Evolutionary conservation across 2,113 vertebrate species (phyloP).

Genomic region (Origma solitaria): DNA sequence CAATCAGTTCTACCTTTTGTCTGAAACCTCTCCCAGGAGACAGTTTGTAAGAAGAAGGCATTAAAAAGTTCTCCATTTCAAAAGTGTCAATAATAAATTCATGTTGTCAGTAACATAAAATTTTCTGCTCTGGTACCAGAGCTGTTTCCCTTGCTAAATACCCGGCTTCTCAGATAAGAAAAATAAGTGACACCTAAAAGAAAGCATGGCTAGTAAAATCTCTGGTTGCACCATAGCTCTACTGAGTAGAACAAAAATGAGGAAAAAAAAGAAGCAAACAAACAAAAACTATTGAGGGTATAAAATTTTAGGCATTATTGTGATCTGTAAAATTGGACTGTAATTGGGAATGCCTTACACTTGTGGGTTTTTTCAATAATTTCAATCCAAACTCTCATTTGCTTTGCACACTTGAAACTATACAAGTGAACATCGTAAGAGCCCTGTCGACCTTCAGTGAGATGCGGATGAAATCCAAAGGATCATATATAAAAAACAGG

Average conservation of each 20-base stretch:
- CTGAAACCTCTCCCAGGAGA: background rate
- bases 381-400: background rate
- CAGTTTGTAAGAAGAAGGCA: background rate
- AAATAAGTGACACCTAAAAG: background rate
- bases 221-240: background rate
- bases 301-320: background rate
- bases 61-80: background rate
- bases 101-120: background rate
- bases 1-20: background rate
- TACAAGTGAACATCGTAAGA: accelerated
- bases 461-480: background rate
- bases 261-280: background rate
- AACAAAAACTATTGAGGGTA: background rate
- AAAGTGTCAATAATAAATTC: background rate
- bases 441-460: background rate
- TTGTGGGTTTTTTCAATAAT: background rate
- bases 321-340: background rate
- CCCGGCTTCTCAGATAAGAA: background rate
- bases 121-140: background rate
- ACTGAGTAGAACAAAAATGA: background rate
- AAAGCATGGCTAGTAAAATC: background rate
- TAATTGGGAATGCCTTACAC: background rate
- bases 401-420: background rate
- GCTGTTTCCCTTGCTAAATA: background rate
- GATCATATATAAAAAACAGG: background rate